Evolutionary conservation across 2,888 invertebrate species (phyloP).

Genomic region (Dryobotodes eremita): DNA sequence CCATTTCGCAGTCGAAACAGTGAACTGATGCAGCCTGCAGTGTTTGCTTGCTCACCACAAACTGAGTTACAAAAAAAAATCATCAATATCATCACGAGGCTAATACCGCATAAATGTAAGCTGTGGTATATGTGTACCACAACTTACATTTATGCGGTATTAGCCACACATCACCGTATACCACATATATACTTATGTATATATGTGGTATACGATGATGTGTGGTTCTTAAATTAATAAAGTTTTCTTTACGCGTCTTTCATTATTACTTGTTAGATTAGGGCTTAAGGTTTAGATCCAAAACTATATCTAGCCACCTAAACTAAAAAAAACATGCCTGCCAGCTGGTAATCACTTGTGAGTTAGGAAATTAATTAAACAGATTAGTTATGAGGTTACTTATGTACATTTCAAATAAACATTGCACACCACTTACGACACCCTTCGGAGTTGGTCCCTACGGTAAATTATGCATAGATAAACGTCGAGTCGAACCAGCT

Average conservation of each 20-base stretch:
- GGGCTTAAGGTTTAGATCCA: too few relatives aligned
- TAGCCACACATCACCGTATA: too few relatives aligned
- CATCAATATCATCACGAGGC: background rate
- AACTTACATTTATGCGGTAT: too few relatives aligned
- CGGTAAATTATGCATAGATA: slow-evolving; percentile 51
- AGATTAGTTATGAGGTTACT: background rate
- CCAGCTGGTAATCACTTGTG: background rate
- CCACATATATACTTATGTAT: too few relatives aligned
- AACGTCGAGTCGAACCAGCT: slow-evolving; percentile 44
- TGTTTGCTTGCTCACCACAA: background rate
- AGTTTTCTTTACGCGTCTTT: background rate
- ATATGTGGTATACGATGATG: too few relatives aligned
- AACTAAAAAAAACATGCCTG: background rate
- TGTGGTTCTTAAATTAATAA: background rate
- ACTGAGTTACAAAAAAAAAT: background rate
- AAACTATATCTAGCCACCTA: background rate
- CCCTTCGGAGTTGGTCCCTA: slow-evolving; percentile 30
- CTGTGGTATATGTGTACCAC: too few relatives aligned
- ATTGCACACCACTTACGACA: slow-evolving; percentile 48
- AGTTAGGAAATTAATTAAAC: slow-evolving; percentile 3
- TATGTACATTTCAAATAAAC: slow-evolving; percentile 22
- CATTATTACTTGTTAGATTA: background rate
- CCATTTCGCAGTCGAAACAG: slow-evolving; percentile 12
- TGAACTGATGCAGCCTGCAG: background rate
- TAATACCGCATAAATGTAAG: background rate